phyloP scores from a whole-genome alignment of 1,140 invertebrate genomes.

The Leptinotarsa undecemlineata region DNA sequence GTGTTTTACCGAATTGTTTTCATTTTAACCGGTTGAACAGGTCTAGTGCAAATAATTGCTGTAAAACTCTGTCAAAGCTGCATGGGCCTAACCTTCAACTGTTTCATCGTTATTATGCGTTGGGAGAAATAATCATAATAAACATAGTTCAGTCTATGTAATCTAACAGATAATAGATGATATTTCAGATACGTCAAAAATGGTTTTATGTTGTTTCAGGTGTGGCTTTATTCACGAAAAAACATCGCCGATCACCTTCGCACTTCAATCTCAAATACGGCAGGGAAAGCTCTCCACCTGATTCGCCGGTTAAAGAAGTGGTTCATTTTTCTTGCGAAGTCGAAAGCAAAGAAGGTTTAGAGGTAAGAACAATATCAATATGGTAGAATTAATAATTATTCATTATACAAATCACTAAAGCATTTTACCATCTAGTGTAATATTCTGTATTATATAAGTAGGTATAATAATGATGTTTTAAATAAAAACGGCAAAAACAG shows the following conservation, averaged over 20 bases:
- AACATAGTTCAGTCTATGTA: background rate
- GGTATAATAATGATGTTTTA: too few relatives aligned
- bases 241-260: constrained; percentile 74
- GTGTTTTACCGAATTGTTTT: too few relatives aligned
- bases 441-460: too few relatives aligned
- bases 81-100: too few relatives aligned
- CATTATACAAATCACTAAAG: too few relatives aligned
- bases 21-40: too few relatives aligned
- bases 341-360: constrained; percentile 47
- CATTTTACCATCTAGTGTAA: too few relatives aligned
- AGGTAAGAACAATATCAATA: constrained; percentile 36
- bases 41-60: too few relatives aligned
- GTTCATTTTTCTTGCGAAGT: constrained; percentile 40
- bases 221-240: constrained; percentile 61
- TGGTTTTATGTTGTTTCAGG: constrained; percentile 41
- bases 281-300: constrained; percentile 66
- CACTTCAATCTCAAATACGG: constrained; percentile 79
- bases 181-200: background rate
- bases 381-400: too few relatives aligned
- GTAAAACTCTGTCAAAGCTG: too few relatives aligned
- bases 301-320: constrained; percentile 63
- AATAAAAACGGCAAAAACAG: too few relatives aligned
- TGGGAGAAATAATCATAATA: background rate
- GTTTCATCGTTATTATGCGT: too few relatives aligned
- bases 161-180: background rate